phyloP scores from a whole-genome alignment of 2,888 invertebrate species.

The Tortricodes alternella region DNA sequence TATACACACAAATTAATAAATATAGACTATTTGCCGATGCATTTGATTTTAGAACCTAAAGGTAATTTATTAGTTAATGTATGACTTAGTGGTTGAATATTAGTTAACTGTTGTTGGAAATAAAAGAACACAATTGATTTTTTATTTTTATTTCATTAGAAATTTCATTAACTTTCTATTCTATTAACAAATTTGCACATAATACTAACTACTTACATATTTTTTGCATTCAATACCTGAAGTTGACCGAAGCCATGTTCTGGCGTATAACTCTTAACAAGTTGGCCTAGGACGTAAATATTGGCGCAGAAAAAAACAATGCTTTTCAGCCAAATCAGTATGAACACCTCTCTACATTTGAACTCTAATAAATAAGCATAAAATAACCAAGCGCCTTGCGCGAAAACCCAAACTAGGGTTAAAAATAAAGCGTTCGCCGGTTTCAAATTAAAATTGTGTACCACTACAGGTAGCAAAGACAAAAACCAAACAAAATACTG shows the following conservation, averaged over 20 bases:
- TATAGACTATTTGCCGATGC: conserved; percentile 36
- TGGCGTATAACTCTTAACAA: conserved; percentile 72
- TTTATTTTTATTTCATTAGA: conserved; percentile 28
- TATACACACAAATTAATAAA: conserved; percentile 29
- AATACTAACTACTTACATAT: conserved; percentile 13
- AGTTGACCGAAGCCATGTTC: conserved; percentile 58
- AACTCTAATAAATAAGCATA: conserved; percentile 97
- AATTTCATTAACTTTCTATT: conserved; percentile 15
- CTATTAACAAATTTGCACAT: conserved; percentile 29
- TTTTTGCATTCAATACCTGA: conserved; percentile 14
- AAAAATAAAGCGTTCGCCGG: conserved; percentile 75
- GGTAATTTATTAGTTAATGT: conserved; percentile 45
- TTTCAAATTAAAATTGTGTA: conserved; percentile 86
- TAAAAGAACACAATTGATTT: conserved; percentile 44
- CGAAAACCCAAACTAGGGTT: conserved; percentile 83
- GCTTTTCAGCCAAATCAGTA: conserved; percentile 92
- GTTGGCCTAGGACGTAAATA: conserved; percentile 85
- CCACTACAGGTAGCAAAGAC: conserved; percentile 91
- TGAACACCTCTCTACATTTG: conserved; percentile 90
- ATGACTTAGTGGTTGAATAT: conserved; percentile 43
- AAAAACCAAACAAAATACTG: conserved; percentile 99
- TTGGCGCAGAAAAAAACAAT: conserved; percentile 93
- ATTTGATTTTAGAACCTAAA: conserved; percentile 50
- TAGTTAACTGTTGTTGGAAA: conserved; percentile 58
- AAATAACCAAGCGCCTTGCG: conserved; percentile 93